Conservation (phyloP, 2,797 vertebrate genomes). For the Myripristis jacobus region DNA sequence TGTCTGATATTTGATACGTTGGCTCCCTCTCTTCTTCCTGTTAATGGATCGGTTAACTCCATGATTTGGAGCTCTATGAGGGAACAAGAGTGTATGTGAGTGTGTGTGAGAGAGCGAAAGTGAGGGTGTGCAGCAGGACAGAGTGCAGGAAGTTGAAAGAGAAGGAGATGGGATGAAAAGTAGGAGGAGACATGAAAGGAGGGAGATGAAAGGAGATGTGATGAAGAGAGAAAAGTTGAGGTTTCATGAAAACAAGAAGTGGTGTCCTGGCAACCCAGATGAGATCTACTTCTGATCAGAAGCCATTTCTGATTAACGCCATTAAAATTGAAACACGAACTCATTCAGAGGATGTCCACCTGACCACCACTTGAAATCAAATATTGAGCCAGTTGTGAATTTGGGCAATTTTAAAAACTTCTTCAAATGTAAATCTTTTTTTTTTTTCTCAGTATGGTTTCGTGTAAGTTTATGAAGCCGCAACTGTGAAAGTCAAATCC, state of each 20-base stretch:
- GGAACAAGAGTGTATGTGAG: conserved; percentile 34
- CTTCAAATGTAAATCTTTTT: conserved; percentile 21
- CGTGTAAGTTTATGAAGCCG: conserved; percentile 7
- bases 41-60: conserved; percentile 69
- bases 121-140: conserved; percentile 68
- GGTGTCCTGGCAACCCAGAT: conserved; percentile 59
- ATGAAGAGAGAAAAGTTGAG: conserved; percentile 69
- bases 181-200: conserved; percentile 59
- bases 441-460: conserved; percentile 4
- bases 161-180: conserved; percentile 54
- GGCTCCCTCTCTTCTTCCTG: conserved; percentile 67
- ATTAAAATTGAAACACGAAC: conserved; percentile 54
- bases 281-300: conserved; percentile 62
- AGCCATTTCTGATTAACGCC: conserved; percentile 51
- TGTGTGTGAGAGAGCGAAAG: conserved; percentile 28
- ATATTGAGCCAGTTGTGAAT: conserved; percentile 34
- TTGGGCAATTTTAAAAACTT: conserved; percentile 2
- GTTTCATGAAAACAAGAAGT: conserved; percentile 64
- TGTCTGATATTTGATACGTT: conserved; percentile 75
- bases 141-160: conserved; percentile 69
- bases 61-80: conserved; percentile 58
- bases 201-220: conserved; percentile 69
- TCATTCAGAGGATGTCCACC: conserved; percentile 39
- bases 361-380: conserved; percentile 38
- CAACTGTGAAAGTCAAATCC: conserved; percentile 4